Percentiles rank a stretch among this genome's conserved stretches.
phyloP scores from a whole-genome alignment of 2,113 vertebrate genomes.

The Myotis lucifugus region DNA sequence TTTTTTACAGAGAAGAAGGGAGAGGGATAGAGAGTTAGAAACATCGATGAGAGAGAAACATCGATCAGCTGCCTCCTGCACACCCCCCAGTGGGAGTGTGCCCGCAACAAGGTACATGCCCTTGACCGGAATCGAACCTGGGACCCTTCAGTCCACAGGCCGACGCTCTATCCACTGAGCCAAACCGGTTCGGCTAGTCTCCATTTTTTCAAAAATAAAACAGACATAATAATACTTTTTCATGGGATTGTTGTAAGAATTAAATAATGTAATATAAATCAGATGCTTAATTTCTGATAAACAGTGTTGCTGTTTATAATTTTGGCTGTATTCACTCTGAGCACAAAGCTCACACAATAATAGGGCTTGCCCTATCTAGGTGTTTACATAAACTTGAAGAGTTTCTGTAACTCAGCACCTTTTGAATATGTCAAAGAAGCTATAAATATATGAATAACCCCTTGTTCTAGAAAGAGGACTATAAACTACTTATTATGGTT shows the following conservation, averaged over 20 bases:
- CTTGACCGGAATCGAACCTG: too few relatives aligned
- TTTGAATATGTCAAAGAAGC: background rate
- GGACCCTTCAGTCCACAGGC: too few relatives aligned
- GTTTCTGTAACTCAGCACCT: background rate
- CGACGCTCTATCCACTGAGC: too few relatives aligned
- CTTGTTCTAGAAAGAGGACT: background rate
- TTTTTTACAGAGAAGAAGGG: too few relatives aligned
- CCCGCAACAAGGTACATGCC: too few relatives aligned
- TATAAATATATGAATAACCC: background rate
- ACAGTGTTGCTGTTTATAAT: background rate
- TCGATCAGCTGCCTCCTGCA: too few relatives aligned
- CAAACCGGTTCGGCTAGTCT: too few relatives aligned
- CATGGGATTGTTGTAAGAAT: background rate
- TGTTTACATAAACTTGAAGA: background rate
- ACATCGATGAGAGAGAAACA: too few relatives aligned
- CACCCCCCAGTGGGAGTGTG: too few relatives aligned
- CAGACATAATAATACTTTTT: background rate
- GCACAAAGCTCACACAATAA: background rate
- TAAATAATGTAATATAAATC: background rate
- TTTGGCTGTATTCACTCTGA: background rate
- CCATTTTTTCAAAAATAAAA: background rate
- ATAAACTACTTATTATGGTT: background rate
- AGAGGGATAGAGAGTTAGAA: too few relatives aligned
- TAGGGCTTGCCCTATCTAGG: background rate
- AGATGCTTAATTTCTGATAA: background rate